Evolutionary conservation across 2,888 invertebrate species (phyloP), one percentile per base, ranked within the genome.

Genomic region (Dynastes hyllus): DNA sequence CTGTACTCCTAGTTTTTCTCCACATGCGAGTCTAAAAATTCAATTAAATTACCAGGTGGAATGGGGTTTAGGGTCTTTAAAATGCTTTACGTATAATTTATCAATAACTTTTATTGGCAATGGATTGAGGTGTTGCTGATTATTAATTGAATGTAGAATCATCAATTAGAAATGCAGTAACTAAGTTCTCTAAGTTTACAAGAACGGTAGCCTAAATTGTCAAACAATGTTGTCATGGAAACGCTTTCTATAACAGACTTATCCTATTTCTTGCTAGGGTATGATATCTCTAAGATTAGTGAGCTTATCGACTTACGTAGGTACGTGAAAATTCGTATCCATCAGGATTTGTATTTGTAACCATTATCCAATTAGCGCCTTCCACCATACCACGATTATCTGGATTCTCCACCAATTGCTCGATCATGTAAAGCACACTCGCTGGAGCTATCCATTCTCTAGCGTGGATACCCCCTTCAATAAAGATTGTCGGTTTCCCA

Each of bases 401-500:
- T 6, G 90, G 86, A 83, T 93, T 91, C 84, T 92, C 92, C 0
- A 93, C 89, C 81, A 95, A 86, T 85, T 94, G 92, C 80, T 91
- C 90, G 79, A 94, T 93, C 77, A 93, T 90, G 86, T 93, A 94
- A 0, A 93, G 89, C 0, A 93, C 93, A 0, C 92, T 90, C 0
- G 93, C 91, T 0, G 93, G 92, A 0, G 94, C 91, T 79, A 94
- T 93, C 95, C 95, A 95, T 88, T 95, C 95, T 70, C 94, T 91
- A 0, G 92, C 91, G 84, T 93, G 93, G 71, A 93, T 92, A 1
- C 91, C 92, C 67, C 90, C 92, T 81, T 93, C 93, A 37, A 93
- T 89, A 81, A 93, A 88, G 82, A 93, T 90, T 1, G 91, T 88
- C 0, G 93, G 93, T 78, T 92, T 92, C 80, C 87, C 82, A 65